Evolutionary conservation across 2,888 invertebrate genomes (phyloP).

Genomic region (Sinotaia quadrata): DNA sequence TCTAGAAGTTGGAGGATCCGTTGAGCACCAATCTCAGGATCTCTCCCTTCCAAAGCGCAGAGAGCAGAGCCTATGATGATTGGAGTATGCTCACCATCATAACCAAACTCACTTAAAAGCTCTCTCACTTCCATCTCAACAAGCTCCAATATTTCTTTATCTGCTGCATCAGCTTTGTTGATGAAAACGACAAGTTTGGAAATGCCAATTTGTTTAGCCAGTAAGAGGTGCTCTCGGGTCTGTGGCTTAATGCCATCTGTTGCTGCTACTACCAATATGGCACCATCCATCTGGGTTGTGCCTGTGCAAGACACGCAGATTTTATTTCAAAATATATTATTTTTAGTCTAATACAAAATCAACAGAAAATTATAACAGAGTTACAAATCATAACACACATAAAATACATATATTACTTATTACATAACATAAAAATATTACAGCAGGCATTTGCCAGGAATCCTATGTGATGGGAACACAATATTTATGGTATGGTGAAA

Average conservation of each 20-base stretch:
- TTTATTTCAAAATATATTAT: too few relatives aligned
- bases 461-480: too few relatives aligned
- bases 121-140: constrained; percentile 96
- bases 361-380: too few relatives aligned
- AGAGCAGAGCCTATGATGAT: constrained; percentile 89
- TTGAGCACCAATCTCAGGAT: constrained; percentile 76
- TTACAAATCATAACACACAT: too few relatives aligned
- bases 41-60: constrained; percentile 84
- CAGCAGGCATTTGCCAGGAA: too few relatives aligned
- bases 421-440: too few relatives aligned
- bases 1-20: constrained; percentile 87
- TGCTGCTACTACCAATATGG: constrained; percentile 97
- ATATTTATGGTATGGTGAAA: too few relatives aligned
- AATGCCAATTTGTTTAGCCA: constrained; percentile 94
- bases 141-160: constrained; percentile 94
- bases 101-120: constrained; percentile 94
- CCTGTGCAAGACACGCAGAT: too few relatives aligned
- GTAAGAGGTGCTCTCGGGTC: constrained; percentile 93
- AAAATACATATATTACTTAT: too few relatives aligned
- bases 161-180: constrained; percentile 95
- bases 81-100: constrained; percentile 89
- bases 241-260: constrained; percentile 99
- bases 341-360: too few relatives aligned
- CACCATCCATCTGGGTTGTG: constrained; percentile 98
- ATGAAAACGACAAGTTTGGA: constrained; percentile 93